These are phyloP conservation scores for Cariama cristata DNA, from an alignment of 2,113 vertebrate genomes.

Conservation along the genomic window DNA sequence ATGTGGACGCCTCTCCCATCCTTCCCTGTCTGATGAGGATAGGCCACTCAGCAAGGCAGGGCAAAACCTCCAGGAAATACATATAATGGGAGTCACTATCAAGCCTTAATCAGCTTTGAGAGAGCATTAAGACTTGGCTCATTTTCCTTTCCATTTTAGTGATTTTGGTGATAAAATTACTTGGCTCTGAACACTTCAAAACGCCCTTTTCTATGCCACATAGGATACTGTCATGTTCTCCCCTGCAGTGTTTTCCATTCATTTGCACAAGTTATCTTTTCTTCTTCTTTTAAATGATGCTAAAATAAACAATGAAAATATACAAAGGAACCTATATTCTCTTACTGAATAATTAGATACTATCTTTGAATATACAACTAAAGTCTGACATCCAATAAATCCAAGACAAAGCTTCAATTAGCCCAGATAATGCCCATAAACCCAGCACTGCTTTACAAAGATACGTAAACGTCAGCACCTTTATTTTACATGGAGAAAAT, in stretches of 20 bases:
- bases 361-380: not conserved
- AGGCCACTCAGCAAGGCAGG: not conserved
- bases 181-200: not conserved
- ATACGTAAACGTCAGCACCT: constrained; percentile 44
- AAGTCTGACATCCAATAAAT: constrained; percentile 22
- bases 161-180: constrained; percentile 19
- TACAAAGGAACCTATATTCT: constrained; percentile 4
- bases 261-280: constrained; percentile 12
- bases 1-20: constrained; percentile 63
- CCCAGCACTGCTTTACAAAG: not conserved
- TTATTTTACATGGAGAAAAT: not conserved
- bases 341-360: not conserved
- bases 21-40: not conserved
- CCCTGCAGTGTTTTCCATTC: not conserved
- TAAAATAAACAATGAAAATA: constrained; percentile 28
- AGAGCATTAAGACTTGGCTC: constrained; percentile 13
- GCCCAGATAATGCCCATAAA: constrained; percentile 9
- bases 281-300: not conserved
- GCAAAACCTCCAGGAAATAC: constrained; percentile 58
- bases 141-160: not conserved
- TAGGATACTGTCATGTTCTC: not conserved
- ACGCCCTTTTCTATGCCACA: not conserved
- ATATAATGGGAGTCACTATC: not conserved
- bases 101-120: constrained; percentile 15
- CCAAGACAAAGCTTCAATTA: constrained; percentile 33